Conservation (phyloP, 2,888 invertebrate species). For the Teleogryllus oceanicus region DNA sequence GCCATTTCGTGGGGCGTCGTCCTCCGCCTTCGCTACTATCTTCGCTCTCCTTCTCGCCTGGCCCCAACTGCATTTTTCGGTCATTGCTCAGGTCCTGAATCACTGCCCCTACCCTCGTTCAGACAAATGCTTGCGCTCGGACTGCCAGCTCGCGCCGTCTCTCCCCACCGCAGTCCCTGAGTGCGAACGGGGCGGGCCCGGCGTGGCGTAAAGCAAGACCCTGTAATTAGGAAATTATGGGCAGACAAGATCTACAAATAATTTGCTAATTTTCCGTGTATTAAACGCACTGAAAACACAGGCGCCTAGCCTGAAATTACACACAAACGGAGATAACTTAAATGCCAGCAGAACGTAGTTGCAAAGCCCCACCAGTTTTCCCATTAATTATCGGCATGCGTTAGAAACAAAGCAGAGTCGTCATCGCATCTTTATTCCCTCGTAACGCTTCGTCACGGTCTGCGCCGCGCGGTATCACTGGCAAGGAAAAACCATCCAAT, state of each 20-base stretch:
- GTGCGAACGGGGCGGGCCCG: neutral
- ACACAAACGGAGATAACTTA: neutral
- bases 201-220: neutral
- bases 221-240: neutral
- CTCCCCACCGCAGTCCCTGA: neutral
- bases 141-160: neutral
- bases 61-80: too few relatives aligned
- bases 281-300: neutral
- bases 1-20: too few relatives aligned
- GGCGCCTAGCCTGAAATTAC: neutral
- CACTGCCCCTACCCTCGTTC: neutral
- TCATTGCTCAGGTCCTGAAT: too few relatives aligned
- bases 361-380: neutral
- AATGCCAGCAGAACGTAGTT: neutral
- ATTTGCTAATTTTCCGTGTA: neutral
- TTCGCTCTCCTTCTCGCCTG: too few relatives aligned
- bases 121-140: neutral
- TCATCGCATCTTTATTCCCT: too few relatives aligned
- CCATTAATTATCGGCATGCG: neutral
- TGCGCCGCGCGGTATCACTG: too few relatives aligned
- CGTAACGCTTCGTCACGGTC: too few relatives aligned
- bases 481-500: too few relatives aligned
- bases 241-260: conserved; percentile 10
- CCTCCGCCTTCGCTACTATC: too few relatives aligned
- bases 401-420: too few relatives aligned